Evolutionary conservation across 2,888 invertebrate genomes (phyloP), one percentile per base, ranked within the genome.

Genomic region (Abrostola triplasia): DNA sequence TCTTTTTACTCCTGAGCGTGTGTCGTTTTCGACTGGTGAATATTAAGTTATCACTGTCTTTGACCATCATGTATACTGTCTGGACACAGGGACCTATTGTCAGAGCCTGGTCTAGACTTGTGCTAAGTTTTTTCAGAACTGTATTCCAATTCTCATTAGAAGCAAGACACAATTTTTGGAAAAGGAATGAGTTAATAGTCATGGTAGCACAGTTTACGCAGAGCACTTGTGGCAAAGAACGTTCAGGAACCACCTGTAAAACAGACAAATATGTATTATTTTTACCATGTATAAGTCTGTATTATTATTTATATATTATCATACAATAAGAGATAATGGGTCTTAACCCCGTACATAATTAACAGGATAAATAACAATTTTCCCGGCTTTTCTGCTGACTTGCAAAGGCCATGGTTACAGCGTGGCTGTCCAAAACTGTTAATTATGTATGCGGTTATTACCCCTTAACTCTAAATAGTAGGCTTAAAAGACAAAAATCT

Each of bases 161-260:
- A 37, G 87, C 81, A 13, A 84, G 72, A 57, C 81, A 85, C 12
- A 91, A 78, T 74, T 87, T 90, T 66, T 83, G 75, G 57, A 93
- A 92, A 7, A 91, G 64, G 62, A 89, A 93, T 24, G 88, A 84
- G 58, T 87, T 90, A 5, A 84, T 80, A 8, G 86, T 77, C 56
- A 82, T 79, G 36, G 77, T 82, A 4, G 91, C 88, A 79, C 93
- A 93, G 47, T 76, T 81, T 42, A 70, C 64, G 58, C 93, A 93
- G 0, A 93, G 54, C 0, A 86, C 82, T 76, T 88, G 83, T 2
- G 93, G 92, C 11, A 93, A 69, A 6, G 70, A 71, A 0, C 78
- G 68, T 56, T 92, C 92, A 35, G 67, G 55, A 2, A 69, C 47
- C 0, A 90, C 77, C 91, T 92, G 83, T 2, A 87, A 59, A 72